Percentiles rank a stretch among this genome's conserved stretches.
phyloP scores from a whole-genome alignment of 2,888 invertebrate genomes.

The Laothoe populi region DNA sequence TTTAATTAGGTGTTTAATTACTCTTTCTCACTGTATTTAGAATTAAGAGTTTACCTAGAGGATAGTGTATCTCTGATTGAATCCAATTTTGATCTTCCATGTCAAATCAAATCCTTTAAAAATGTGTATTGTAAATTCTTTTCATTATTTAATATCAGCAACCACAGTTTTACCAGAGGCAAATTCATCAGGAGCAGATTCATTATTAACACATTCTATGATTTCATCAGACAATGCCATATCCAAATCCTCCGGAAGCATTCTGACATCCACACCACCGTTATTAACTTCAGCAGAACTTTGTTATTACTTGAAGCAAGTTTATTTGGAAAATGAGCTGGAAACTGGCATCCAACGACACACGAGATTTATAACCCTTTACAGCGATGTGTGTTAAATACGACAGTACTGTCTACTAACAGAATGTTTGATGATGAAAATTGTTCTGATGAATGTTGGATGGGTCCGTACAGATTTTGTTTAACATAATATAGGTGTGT shows the following conservation, averaged over 20 bases:
- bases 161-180: too few species aligned
- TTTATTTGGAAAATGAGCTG: conserved; percentile 78
- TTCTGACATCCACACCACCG: conserved; percentile 37
- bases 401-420: not conserved
- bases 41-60: not conserved
- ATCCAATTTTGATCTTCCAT: too few species aligned
- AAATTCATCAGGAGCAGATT: too few species aligned
- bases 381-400: not conserved
- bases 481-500: too few species aligned
- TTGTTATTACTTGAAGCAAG: conserved; percentile 73
- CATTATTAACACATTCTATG: not conserved
- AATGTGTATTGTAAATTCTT: too few species aligned
- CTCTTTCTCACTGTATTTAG: not conserved
- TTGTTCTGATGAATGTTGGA: not conserved
- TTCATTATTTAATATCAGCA: too few species aligned
- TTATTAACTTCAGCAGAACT: conserved; percentile 67
- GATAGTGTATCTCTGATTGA: too few species aligned
- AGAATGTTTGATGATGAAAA: conserved; percentile 3
- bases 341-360: conserved; percentile 67
- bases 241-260: conserved; percentile 40
- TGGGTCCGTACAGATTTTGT: too few species aligned
- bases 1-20: too few species aligned
- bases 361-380: conserved; percentile 61
- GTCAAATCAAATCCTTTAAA: too few species aligned
- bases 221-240: conserved; percentile 32